These are phyloP conservation scores for Neoascia interrupta DNA, from an alignment of 2,888 invertebrate genomes.

Conservation along the genomic window DNA sequence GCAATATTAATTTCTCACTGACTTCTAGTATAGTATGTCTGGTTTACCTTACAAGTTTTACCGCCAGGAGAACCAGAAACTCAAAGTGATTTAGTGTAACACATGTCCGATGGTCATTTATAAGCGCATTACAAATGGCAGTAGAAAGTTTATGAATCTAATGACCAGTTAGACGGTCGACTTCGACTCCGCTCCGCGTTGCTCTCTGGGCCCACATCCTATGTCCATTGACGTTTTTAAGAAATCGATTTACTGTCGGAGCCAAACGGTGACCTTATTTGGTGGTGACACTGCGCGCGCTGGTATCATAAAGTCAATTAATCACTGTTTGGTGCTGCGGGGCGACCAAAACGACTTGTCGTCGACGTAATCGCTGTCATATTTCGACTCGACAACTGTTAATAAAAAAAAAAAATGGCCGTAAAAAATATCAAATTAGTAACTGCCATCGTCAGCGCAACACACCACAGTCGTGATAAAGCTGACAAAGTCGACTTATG, in stretches of 20 bases:
- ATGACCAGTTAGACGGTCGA: constrained; percentile 18
- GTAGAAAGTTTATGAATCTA: constrained; percentile 55
- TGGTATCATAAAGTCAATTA: constrained; percentile 50
- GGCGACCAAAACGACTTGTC: constrained; percentile 39
- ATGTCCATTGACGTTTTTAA: constrained; percentile 30
- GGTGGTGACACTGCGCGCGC: constrained; percentile 19
- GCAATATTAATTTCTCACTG: constrained; percentile 59
- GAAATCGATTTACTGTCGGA: constrained; percentile 50
- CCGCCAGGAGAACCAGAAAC: constrained; percentile 34
- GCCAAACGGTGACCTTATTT: constrained; percentile 33
- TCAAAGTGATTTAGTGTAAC: constrained; percentile 52
- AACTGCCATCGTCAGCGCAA: constrained; percentile 34
- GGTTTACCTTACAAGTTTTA: constrained; percentile 40
- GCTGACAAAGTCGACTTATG: constrained; percentile 20
- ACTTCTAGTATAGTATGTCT: constrained; percentile 2
- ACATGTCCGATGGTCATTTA: constrained; percentile 39
- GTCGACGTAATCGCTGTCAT: constrained; percentile 41
- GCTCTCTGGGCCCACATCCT: constrained; percentile 9
- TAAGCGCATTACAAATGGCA: constrained; percentile 39
- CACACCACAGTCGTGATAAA: constrained; percentile 21
- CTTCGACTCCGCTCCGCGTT: too few species aligned
- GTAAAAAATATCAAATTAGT: constrained; percentile 42
- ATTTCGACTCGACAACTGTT: constrained; percentile 26
- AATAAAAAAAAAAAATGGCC: constrained; percentile 24
- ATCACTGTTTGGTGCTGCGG: constrained; percentile 37